Conservation (phyloP, 2,113 vertebrate genomes). For the Struthidea cinerea region DNA sequence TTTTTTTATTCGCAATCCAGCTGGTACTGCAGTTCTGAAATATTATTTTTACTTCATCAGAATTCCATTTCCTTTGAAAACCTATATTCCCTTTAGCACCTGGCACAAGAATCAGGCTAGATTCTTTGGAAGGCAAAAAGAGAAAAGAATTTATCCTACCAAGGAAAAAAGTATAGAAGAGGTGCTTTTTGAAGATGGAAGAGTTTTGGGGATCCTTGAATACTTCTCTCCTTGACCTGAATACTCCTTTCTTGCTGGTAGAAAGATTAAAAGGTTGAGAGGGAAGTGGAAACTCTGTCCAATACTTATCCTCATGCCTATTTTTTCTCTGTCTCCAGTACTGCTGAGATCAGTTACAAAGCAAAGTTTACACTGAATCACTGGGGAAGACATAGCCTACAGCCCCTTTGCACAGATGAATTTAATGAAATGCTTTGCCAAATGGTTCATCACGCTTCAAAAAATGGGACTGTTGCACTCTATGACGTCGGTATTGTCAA, state of each 20-base stretch:
- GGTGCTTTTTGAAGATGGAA: background rate
- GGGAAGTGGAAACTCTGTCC: background rate
- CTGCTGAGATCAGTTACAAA: background rate
- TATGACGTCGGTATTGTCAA: background rate
- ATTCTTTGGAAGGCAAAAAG: background rate
- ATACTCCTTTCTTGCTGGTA: background rate
- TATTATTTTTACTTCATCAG: background rate
- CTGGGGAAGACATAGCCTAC: background rate
- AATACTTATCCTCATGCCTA: background rate
- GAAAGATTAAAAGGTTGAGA: background rate
- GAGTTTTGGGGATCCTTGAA: background rate
- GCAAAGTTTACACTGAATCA: background rate
- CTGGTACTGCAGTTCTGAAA: background rate
- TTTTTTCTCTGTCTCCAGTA: background rate
- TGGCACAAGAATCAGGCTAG: background rate
- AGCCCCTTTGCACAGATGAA: background rate
- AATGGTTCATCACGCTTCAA: background rate
- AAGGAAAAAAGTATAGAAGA: background rate
- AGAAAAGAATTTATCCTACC: background rate
- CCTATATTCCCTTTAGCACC: background rate
- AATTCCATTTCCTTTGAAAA: slow-evolving; percentile 2
- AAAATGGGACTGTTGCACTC: background rate
- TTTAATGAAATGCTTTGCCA: background rate
- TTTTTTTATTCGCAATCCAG: background rate
- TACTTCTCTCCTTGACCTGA: background rate